phyloP scores from a whole-genome alignment of 2,113 vertebrate species.

The Triplophysa siluroides region DNA sequence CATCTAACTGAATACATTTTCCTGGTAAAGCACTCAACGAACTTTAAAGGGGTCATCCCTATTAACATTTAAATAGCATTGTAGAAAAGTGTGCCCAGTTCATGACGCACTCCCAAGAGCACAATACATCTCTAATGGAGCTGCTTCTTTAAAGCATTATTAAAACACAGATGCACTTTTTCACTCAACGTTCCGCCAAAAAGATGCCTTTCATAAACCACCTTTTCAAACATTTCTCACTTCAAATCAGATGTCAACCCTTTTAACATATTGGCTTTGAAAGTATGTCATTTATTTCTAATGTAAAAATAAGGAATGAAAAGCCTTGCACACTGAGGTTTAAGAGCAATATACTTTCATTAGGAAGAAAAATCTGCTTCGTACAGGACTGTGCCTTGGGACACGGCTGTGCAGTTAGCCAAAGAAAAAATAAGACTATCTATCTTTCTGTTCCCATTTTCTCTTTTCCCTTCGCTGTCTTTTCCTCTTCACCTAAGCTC shows the following conservation, averaged over 20 bases:
- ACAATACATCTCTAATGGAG: constrained; percentile 8
- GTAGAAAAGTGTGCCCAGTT: background rate
- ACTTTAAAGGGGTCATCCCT: background rate
- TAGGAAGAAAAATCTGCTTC: background rate
- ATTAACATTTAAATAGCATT: background rate
- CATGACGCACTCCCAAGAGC: background rate
- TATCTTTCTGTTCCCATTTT: constrained; percentile 12
- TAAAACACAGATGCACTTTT: constrained; percentile 4
- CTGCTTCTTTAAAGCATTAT: background rate
- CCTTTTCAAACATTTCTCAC: background rate
- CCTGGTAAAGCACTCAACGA: background rate
- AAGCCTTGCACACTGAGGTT: background rate
- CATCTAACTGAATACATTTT: background rate
- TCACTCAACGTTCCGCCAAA: background rate
- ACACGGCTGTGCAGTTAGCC: background rate
- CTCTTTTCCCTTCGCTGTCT: constrained; percentile 35
- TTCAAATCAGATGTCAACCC: constrained; percentile 3
- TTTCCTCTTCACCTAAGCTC: constrained; percentile 16
- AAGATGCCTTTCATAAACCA: background rate
- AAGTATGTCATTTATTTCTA: constrained; percentile 1
- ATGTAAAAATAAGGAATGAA: constrained; percentile 14
- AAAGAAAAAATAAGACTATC: constrained; percentile 1
- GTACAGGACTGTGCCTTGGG: constrained; percentile 5
- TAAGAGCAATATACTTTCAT: constrained; percentile 21
- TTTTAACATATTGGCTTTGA: background rate